A percentile compares a stretch with the other conserved stretches of the same genome.
Evolutionary conservation across 1,140 invertebrate species (phyloP).

Genomic region (Drosophila guanche): DNA sequence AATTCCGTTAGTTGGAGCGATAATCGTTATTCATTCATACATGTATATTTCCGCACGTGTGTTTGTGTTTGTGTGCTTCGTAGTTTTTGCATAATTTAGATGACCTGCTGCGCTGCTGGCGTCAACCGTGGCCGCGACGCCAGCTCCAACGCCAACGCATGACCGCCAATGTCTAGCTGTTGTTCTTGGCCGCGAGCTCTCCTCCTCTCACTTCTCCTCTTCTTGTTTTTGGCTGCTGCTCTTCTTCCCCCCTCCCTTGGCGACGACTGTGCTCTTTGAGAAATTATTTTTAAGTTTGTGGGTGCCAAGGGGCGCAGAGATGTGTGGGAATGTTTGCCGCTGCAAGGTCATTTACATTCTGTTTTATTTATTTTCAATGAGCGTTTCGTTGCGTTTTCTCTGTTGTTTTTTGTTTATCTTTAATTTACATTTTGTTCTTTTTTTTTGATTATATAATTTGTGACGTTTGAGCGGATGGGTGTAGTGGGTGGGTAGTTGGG

Average conservation of each 20-base stretch:
- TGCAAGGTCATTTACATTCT: slow-evolving; percentile 75
- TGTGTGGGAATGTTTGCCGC: slow-evolving; percentile 27
- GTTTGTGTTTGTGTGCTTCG: slow-evolving; percentile 10
- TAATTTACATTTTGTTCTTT: slow-evolving; percentile 13
- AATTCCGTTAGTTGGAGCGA: slow-evolving; percentile 46
- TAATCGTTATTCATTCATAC: slow-evolving; percentile 39
- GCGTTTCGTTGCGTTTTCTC: slow-evolving; percentile 48
- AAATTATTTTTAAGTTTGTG: slow-evolving; percentile 81
- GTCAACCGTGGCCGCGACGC: slow-evolving; percentile 20
- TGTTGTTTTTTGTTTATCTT: slow-evolving; percentile 20
- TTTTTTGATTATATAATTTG: slow-evolving; percentile 71
- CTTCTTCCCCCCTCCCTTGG: slow-evolving; percentile 29
- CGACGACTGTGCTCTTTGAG: slow-evolving; percentile 53
- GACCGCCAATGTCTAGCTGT: slow-evolving; percentile 60
- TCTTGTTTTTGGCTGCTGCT: slow-evolving; percentile 36
- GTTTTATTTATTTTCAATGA: slow-evolving; percentile 66
- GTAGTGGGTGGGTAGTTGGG: slow-evolving; percentile 48
- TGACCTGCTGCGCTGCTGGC: slow-evolving; percentile 25
- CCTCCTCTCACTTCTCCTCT: background rate
- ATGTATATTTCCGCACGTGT: slow-evolving; percentile 1
- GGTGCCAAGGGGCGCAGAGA: slow-evolving; percentile 34
- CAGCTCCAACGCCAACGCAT: slow-evolving; percentile 57
- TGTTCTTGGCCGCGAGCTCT: slow-evolving; percentile 20
- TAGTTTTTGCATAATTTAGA: slow-evolving; percentile 74
- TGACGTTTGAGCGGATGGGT: slow-evolving; percentile 9